Percentiles rank a stretch among this genome's conserved stretches.
These are phyloP conservation scores for Rattus rattus DNA, from an alignment of 2,113 vertebrate species.

Conservation along the genomic window DNA sequence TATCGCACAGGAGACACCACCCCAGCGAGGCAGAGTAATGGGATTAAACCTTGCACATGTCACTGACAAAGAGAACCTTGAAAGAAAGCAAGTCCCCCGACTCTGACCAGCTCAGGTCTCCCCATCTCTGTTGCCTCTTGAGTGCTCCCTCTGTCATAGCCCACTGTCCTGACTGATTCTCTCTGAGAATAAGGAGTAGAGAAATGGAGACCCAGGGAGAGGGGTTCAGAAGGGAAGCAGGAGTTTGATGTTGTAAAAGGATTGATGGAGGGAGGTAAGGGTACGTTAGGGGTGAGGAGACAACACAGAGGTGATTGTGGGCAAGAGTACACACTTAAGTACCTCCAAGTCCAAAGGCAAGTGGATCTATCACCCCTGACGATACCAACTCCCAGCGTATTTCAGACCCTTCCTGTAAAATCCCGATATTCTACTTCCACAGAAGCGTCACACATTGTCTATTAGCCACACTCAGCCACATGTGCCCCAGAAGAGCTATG, in stretches of 20 bases:
- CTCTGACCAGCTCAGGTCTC: neutral
- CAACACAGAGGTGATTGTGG: neutral
- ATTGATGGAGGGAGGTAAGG: neutral
- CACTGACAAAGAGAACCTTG: neutral
- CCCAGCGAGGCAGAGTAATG: neutral
- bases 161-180: no score
- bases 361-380: neutral
- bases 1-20: neutral
- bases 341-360: neutral
- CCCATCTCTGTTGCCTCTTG: neutral
- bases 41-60: neutral
- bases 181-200: neutral
- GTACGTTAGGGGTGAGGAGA: neutral
- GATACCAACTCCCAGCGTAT: neutral
- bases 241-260: neutral
- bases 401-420: neutral
- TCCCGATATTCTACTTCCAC: neutral
- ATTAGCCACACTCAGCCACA: neutral
- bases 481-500: neutral
- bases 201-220: neutral
- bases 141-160: rapidly evolving
- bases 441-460: neutral
- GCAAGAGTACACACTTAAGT: neutral
- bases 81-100: neutral
- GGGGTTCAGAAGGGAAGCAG: neutral